Evolutionary conservation across 1,140 invertebrate species (phyloP).

Genomic region (Apolygus lucorum): DNA sequence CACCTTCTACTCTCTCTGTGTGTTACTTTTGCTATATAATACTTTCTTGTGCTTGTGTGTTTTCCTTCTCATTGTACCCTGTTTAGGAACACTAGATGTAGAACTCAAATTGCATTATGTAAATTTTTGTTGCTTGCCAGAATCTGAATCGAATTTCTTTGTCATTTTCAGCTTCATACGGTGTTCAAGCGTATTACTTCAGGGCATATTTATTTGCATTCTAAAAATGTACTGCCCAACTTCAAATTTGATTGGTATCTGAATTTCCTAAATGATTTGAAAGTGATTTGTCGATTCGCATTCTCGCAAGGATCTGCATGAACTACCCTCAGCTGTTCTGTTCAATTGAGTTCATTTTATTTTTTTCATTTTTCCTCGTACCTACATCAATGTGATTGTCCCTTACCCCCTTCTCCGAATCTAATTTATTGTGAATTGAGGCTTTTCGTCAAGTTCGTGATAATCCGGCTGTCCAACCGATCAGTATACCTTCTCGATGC

Average conservation of each 20-base stretch:
- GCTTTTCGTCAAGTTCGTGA: no score
- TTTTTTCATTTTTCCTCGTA: background rate
- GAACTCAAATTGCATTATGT: constrained; percentile 27
- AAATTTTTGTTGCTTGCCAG: constrained; percentile 21
- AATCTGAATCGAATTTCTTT: background rate
- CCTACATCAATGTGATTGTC: no score
- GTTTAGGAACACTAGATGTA: constrained; percentile 29
- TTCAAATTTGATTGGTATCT: background rate
- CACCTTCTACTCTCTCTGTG: constrained; percentile 28
- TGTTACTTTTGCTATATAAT: constrained; percentile 27
- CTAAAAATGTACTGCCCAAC: no score
- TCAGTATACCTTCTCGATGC: no score
- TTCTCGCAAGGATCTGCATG: constrained; percentile 5
- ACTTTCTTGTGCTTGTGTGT: constrained; percentile 29
- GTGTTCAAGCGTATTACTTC: no score
- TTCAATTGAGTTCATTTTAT: background rate
- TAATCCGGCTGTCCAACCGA: no score
- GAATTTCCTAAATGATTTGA: background rate
- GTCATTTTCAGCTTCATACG: no score
- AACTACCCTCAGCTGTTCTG: constrained; percentile 3
- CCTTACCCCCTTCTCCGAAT: background rate
- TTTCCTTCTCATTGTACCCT: constrained; percentile 28
- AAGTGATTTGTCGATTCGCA: background rate
- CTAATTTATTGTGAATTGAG: background rate
- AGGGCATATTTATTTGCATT: no score